Evolutionary conservation across 2,797 vertebrate genomes (phyloP), one percentile per base, ranked within the genome.

Genomic region (Saxicola maurus): DNA sequence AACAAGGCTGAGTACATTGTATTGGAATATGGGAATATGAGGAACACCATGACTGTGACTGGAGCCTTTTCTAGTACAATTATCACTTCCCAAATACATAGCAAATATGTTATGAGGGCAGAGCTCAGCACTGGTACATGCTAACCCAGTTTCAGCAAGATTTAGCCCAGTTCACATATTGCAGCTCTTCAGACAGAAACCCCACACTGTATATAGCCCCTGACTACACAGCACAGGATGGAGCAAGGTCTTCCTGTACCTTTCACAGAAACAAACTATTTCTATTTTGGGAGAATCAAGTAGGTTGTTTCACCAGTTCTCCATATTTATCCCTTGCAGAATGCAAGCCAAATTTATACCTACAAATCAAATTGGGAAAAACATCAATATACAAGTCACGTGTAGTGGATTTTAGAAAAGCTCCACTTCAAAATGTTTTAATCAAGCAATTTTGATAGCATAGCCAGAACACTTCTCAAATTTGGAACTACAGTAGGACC

Each of bases 321-420:
- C 76, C 17, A 19, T 46, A 51, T 24, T 20, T 56, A 78, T 53
- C 55, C n/a, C 52, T 66, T 38, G 16, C 11, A 61, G 48, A 77
- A 90, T 6, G 14, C 40, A 66, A 76, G n/a, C 25, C 48, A 59
- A 60, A 68, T 43, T 31, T 69, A 51, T 28, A 35, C 9, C 13
- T 35, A 71, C 7, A 77, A 61, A 53, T 87, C 38, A 52, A 80
- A 33, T 19, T 1, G 2, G 20, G 52, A 48, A 80, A 82, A 71
- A 23, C 9, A 11, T 7, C 24, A 7, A 21, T 51, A 31, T n/a
- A 23, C 7, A 49, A 52, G 9, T 12, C 28, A 57, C 0, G 0
- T 27, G 11, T 20, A 16, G 48, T 30, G 27, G 73, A 55, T 61
- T 90, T 84, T 64, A 52, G 43, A 79, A 56, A 61, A 84, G 30